A percentile compares a stretch with the other conserved stretches of the same genome.
Conservation (phyloP, 2,113 vertebrate species). For the Oreocharis arfaki region DNA sequence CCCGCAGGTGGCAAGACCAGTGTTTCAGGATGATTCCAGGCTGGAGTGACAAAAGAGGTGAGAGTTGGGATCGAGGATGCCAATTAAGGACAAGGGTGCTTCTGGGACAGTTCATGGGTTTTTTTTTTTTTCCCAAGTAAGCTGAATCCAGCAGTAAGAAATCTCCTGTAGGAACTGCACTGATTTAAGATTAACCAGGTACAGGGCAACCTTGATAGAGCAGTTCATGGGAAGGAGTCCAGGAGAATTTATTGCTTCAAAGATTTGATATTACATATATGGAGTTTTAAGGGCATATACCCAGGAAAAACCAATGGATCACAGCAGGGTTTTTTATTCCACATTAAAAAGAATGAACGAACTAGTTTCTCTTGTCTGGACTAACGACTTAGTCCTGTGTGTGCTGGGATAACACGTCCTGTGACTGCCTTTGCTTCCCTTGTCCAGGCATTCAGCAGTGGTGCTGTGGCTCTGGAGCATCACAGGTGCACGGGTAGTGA, state of each 20-base stretch:
- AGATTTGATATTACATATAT: slow-evolving; percentile 59
- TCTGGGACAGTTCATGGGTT: not conserved
- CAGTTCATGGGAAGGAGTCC: slow-evolving; percentile 29
- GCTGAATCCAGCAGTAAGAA: not conserved
- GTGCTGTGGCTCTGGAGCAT: not conserved
- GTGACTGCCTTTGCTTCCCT: not conserved
- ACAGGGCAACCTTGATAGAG: slow-evolving; percentile 58
- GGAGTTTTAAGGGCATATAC: slow-evolving; percentile 38
- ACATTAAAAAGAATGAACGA: not conserved
- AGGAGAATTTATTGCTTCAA: slow-evolving; percentile 65
- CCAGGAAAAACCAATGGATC: not conserved
- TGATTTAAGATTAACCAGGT: slow-evolving; percentile 66
- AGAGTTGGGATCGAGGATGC: accelerated
- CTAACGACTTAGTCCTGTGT: not conserved
- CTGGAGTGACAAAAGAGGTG: not conserved
- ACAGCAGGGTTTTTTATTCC: not conserved
- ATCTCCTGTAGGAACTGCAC: not conserved
- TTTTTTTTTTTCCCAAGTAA: not conserved
- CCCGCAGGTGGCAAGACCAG: accelerated
- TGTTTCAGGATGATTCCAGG: not conserved
- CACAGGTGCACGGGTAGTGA: not conserved
- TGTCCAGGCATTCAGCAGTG: not conserved
- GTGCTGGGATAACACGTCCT: not conserved
- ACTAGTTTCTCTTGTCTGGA: not conserved
- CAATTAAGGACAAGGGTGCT: not conserved